A percentile compares a stretch with the other conserved stretches of the same genome.
Evolutionary conservation across 2,113 vertebrate species (phyloP).

Genomic region (Oryzias woworae): DNA sequence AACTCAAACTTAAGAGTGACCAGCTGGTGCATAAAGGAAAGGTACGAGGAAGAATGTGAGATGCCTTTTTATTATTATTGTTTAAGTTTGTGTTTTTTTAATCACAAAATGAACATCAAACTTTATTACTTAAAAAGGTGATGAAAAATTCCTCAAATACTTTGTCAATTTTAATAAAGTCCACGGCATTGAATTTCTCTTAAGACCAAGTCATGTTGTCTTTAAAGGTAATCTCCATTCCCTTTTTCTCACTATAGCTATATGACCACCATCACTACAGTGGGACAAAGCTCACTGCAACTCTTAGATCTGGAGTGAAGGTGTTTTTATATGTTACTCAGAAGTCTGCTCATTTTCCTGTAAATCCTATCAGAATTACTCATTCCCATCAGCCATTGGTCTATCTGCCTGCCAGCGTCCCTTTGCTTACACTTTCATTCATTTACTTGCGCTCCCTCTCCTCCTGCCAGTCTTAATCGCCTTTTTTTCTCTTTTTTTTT

Average conservation of each 20-base stretch:
- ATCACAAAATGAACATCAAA: too few relatives aligned
- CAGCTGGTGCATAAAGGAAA: too few relatives aligned
- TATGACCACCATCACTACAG: constrained; percentile 32
- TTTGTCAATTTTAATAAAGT: too few relatives aligned
- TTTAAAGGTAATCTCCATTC: too few relatives aligned
- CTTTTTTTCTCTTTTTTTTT: constrained; percentile 26
- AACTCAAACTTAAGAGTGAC: too few relatives aligned
- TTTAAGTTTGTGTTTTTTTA: too few relatives aligned
- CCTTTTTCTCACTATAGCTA: constrained; percentile 3
- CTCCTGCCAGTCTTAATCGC: constrained; percentile 45
- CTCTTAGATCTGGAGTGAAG: constrained; percentile 1
- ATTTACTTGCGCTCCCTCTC: constrained; percentile 50
- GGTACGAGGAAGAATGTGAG: too few relatives aligned
- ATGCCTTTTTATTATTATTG: too few relatives aligned
- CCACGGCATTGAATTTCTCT: too few relatives aligned
- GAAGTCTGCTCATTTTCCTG: constrained; percentile 40
- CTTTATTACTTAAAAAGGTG: too few relatives aligned
- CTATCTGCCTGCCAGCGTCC: constrained; percentile 24
- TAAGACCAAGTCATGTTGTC: too few relatives aligned
- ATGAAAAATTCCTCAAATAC: too few relatives aligned
- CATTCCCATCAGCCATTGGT: constrained; percentile 21
- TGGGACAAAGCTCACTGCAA: constrained; percentile 31
- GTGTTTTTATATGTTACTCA: not conserved
- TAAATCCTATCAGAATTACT: constrained; percentile 64
- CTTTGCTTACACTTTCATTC: constrained; percentile 47